Conservation (phyloP, 1,140 invertebrate genomes). For the Belonocnema kinseyi region DNA sequence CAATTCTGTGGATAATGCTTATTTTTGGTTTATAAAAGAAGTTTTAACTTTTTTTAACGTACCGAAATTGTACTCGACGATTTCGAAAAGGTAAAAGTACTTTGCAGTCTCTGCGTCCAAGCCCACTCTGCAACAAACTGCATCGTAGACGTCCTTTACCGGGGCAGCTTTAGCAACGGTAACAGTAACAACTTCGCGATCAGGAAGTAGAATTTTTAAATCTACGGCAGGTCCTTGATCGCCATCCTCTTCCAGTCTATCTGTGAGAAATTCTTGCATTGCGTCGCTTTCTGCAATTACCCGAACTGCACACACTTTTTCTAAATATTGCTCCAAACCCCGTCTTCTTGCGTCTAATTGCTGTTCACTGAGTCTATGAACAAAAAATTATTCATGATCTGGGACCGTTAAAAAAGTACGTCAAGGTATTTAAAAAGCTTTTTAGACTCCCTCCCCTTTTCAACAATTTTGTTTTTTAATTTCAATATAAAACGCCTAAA, state of each 20-base stretch:
- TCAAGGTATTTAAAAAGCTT: neutral
- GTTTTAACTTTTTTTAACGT: conserved; percentile 55
- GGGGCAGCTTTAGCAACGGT: conserved; percentile 93
- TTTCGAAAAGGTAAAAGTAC: conserved; percentile 98
- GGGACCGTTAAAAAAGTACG: neutral
- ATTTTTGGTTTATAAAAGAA: conserved; percentile 19
- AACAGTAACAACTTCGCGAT: conserved; percentile 93
- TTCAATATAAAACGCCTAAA: too few species aligned
- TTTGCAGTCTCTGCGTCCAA: conserved; percentile 87
- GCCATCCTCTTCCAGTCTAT: conserved; percentile 87
- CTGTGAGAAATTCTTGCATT: conserved; percentile 97
- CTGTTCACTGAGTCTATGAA: conserved; percentile 89
- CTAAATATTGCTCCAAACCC: conserved; percentile 97
- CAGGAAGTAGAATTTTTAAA: conserved; percentile 88
- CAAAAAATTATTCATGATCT: conserved; percentile 29
- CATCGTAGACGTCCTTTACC: conserved; percentile 93
- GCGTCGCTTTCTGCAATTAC: conserved; percentile 98
- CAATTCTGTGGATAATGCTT: neutral
- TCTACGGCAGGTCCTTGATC: conserved; percentile 92
- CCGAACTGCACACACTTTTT: conserved; percentile 98
- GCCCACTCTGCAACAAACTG: conserved; percentile 91
- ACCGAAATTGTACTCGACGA: conserved; percentile 97
- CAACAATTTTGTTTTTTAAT: too few species aligned
- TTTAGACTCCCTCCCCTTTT: too few species aligned
- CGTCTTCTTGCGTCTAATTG: conserved; percentile 95